These are phyloP conservation scores for Tethya wilhelma DNA, from an alignment of 37 sponge, comb jelly and placozoan genomes.

Conservation along the genomic window DNA sequence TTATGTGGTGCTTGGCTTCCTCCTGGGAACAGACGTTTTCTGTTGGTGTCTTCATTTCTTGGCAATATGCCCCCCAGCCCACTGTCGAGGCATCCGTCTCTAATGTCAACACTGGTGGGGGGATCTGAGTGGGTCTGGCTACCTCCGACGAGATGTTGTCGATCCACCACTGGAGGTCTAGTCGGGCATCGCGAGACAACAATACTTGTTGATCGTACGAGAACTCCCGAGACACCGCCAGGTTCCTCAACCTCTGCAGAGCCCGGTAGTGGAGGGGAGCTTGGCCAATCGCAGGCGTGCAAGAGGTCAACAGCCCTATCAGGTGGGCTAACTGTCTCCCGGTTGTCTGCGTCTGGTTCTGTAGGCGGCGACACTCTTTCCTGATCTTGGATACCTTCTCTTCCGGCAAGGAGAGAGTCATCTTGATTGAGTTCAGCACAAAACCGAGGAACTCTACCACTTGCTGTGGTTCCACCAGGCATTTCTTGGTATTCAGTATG, in stretches of 20 bases:
- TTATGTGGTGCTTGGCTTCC: conserved; percentile 35
- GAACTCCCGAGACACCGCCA: neutral
- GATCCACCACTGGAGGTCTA: conserved; percentile 36
- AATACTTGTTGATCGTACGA: neutral
- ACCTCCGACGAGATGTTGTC: neutral
- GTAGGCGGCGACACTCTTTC: neutral
- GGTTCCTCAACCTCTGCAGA: conserved; percentile 2
- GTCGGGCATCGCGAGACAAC: neutral
- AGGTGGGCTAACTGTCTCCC: conserved; percentile 24
- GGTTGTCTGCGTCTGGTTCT: neutral
- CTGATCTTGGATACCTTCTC: conserved; percentile 9
- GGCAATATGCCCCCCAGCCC: conserved; percentile 51
- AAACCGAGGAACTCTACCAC: conserved; percentile 28
- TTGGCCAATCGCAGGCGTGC: conserved; percentile 11
- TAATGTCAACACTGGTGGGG: conserved; percentile 1
- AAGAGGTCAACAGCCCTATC: conserved; percentile 14
- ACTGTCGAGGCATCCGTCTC: conserved; percentile 36
- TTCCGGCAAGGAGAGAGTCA: conserved; percentile 11
- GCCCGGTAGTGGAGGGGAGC: conserved; percentile 40
- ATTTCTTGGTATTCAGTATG: conserved; percentile 10
- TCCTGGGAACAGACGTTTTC: conserved; percentile 33
- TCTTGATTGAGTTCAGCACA: neutral
- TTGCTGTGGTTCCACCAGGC: neutral
- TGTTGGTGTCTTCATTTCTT: neutral
- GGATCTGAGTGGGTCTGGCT: neutral